Conservation (phyloP, 2,797 vertebrate genomes). For the Pachyuromys duprasi region DNA sequence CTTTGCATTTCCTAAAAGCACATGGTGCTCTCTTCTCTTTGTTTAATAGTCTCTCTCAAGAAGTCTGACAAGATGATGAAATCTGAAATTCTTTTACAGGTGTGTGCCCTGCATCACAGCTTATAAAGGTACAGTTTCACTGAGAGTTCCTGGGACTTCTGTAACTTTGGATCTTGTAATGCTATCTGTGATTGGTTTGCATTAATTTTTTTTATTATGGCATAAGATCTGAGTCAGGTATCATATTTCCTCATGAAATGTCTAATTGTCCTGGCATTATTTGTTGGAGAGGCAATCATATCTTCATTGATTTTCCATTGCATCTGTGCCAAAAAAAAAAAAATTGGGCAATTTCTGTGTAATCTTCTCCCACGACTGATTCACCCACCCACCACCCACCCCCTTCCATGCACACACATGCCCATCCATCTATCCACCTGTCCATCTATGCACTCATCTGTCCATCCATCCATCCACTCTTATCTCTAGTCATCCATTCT, state of each 20-base stretch:
- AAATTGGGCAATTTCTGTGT: background rate
- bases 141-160: background rate
- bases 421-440: rapidly evolving
- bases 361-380: background rate
- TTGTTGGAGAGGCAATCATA: background rate
- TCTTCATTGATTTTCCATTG: background rate
- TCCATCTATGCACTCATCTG: rapidly evolving
- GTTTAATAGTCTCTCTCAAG: background rate
- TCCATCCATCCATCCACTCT: background rate
- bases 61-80: background rate
- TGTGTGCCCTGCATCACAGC: background rate
- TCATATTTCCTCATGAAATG: background rate
- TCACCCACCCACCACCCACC: background rate
- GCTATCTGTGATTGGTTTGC: background rate
- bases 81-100: background rate
- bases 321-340: background rate
- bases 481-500: background rate
- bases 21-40: background rate
- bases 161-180: background rate
- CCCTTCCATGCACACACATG: rapidly evolving
- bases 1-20: background rate
- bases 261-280: background rate
- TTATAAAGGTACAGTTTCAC: background rate
- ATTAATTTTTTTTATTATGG: conserved; percentile 1
- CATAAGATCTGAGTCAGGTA: background rate